Evolutionary conservation across 2,797 vertebrate species (phyloP).

Genomic region (Pangasius larnaudii): DNA sequence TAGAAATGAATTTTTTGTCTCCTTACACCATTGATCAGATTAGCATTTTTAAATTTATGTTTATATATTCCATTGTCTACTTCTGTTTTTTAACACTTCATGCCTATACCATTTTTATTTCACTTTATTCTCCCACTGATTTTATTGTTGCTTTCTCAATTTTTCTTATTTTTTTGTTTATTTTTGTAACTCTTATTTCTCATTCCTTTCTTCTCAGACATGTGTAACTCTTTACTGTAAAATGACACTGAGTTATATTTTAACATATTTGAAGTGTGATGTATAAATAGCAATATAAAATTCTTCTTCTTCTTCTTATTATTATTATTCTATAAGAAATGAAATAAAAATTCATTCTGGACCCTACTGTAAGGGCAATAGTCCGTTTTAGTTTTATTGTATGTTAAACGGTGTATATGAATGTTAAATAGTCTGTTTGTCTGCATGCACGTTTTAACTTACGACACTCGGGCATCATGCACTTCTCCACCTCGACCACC

Average conservation of each 20-base stretch:
- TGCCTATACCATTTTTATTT: background rate
- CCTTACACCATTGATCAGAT: background rate
- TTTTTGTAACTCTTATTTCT: background rate
- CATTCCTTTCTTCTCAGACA: background rate
- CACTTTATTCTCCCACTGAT: background rate
- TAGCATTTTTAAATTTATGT: background rate
- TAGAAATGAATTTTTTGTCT: background rate
- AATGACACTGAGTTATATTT: background rate
- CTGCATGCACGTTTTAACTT: constrained; percentile 67
- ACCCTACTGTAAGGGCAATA: background rate
- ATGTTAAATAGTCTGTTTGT: background rate
- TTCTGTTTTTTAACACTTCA: background rate
- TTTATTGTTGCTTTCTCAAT: background rate
- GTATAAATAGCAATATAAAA: background rate
- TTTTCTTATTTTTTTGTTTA: background rate
- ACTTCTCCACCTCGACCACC: constrained; percentile 91
- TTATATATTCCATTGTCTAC: too few relatives aligned
- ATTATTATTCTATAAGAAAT: background rate
- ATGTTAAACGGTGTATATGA: background rate
- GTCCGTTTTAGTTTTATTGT: background rate
- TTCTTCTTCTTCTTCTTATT: background rate
- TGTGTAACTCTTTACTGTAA: background rate
- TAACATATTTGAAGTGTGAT: background rate
- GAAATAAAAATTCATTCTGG: background rate
- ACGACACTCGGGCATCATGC: constrained; percentile 99